Conservation (phyloP, 1,140 invertebrate genomes). For the Onthophagus taurus region DNA sequence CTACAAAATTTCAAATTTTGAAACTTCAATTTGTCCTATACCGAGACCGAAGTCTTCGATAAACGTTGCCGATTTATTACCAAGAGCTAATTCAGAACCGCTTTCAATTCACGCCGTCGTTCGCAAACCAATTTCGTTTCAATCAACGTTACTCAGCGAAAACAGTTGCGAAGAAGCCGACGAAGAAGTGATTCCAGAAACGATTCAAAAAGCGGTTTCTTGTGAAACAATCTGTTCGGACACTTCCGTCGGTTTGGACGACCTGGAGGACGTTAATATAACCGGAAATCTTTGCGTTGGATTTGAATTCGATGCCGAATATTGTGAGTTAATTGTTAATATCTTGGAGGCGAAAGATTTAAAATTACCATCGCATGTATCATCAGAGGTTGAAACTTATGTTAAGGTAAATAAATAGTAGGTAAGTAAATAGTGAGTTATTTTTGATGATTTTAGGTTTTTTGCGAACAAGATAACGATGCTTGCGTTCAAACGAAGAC, state of each 20-base stretch:
- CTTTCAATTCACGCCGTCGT: neutral
- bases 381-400: conserved; percentile 59
- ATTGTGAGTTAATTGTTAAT: conserved; percentile 60
- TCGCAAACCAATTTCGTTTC: conserved; percentile 4
- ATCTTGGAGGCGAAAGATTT: conserved; percentile 69
- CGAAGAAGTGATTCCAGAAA: conserved; percentile 14
- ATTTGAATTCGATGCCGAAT: conserved; percentile 67
- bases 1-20: no score
- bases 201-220: conserved; percentile 58
- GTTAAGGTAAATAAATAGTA: no score
- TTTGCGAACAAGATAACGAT: conserved; percentile 61
- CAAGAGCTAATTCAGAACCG: conserved; percentile 1
- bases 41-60: conserved; percentile 33
- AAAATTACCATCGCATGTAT: conserved; percentile 47
- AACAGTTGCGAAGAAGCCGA: neutral
- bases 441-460: no score
- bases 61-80: conserved; percentile 26
- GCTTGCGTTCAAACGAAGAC: conserved; percentile 65
- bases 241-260: conserved; percentile 61
- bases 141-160: conserved; percentile 3
- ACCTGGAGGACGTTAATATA: conserved; percentile 60
- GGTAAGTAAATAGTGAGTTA: no score
- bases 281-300: conserved; percentile 69
- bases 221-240: conserved; percentile 78
- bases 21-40: conserved; percentile 32